A percentile compares a stretch with the other conserved stretches of the same genome.
phyloP scores from a whole-genome alignment of 2,797 vertebrate species.

The Gouania willdenowi region DNA sequence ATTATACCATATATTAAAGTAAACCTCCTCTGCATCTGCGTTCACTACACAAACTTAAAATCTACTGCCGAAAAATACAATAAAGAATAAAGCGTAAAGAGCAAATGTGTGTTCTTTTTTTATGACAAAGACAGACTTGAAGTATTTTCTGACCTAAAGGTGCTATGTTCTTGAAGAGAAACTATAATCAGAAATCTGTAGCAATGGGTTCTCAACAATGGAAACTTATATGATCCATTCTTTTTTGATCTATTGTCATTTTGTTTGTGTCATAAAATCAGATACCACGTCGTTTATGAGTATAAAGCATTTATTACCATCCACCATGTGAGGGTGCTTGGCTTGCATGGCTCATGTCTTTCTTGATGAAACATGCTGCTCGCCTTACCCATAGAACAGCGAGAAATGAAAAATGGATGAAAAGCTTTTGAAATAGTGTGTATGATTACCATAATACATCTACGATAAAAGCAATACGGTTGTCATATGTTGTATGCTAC shows the following conservation, averaged over 20 bases:
- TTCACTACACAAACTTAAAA: constrained; percentile 24
- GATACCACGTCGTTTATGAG: constrained; percentile 25
- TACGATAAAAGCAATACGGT: constrained; percentile 22
- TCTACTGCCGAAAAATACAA: constrained; percentile 6
- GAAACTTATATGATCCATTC: too few species aligned
- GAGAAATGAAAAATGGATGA: constrained; percentile 53
- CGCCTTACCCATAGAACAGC: constrained; percentile 40
- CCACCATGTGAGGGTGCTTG: constrained; percentile 18
- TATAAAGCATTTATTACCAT: constrained; percentile 35
- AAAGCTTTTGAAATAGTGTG: constrained; percentile 50
- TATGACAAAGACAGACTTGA: too few species aligned
- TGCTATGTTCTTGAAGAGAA: too few species aligned
- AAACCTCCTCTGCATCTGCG: constrained; percentile 15
- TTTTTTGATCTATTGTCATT: too few species aligned
- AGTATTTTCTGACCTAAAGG: too few species aligned
- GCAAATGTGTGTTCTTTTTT: neutral
- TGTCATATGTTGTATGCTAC: constrained; percentile 30
- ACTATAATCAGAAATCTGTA: too few species aligned
- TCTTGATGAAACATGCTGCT: constrained; percentile 56
- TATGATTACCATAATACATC: constrained; percentile 50
- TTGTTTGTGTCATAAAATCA: constrained; percentile 2
- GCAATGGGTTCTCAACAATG: too few species aligned
- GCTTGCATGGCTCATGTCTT: constrained; percentile 35
- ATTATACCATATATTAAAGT: constrained; percentile 44
- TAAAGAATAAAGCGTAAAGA: constrained; percentile 2